phyloP scores from a whole-genome alignment of 2,113 vertebrate species.

The Mohoua ochrocephala region DNA sequence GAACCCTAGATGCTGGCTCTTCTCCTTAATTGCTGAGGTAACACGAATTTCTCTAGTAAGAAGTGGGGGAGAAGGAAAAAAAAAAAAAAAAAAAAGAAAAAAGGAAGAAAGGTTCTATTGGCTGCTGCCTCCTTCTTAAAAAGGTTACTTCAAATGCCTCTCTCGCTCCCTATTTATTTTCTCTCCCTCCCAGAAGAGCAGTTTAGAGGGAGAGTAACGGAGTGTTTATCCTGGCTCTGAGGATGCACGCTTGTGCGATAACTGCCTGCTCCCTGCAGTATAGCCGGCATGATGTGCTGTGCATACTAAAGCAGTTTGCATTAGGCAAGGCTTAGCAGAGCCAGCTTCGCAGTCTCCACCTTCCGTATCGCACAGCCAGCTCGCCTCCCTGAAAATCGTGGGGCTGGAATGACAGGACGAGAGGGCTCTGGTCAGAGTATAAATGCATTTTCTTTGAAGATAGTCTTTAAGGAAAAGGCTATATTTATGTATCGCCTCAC shows the following conservation, averaged over 20 bases:
- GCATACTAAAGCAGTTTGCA: slow-evolving; percentile 65
- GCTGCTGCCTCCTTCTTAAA: slow-evolving; percentile 50
- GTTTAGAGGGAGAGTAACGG: slow-evolving; percentile 59
- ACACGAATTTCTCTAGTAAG: slow-evolving; percentile 44
- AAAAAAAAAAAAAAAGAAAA: not conserved
- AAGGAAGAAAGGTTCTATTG: not conserved
- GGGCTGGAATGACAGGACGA: not conserved
- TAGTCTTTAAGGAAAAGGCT: not conserved
- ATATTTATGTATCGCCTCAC: not conserved
- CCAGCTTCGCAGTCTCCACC: slow-evolving; percentile 41
- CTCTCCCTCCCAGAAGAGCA: slow-evolving; percentile 48
- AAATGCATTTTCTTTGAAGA: not conserved
- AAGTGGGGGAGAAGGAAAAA: not conserved
- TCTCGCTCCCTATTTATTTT: slow-evolving; percentile 49
- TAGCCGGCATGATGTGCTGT: slow-evolving; percentile 57
- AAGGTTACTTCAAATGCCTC: slow-evolving; percentile 42
- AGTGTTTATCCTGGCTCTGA: slow-evolving; percentile 68
- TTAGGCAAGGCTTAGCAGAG: slow-evolving; percentile 59
- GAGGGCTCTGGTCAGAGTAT: not conserved
- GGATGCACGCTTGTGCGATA: slow-evolving; percentile 61
- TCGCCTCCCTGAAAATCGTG: not conserved
- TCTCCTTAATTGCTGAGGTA: slow-evolving; percentile 52
- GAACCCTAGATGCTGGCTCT: slow-evolving; percentile 52
- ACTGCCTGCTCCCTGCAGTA: slow-evolving; percentile 67
- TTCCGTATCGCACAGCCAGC: slow-evolving; percentile 22